Conservation (phyloP, 2,797 vertebrate species). For the Pipistrellus nathusii region DNA sequence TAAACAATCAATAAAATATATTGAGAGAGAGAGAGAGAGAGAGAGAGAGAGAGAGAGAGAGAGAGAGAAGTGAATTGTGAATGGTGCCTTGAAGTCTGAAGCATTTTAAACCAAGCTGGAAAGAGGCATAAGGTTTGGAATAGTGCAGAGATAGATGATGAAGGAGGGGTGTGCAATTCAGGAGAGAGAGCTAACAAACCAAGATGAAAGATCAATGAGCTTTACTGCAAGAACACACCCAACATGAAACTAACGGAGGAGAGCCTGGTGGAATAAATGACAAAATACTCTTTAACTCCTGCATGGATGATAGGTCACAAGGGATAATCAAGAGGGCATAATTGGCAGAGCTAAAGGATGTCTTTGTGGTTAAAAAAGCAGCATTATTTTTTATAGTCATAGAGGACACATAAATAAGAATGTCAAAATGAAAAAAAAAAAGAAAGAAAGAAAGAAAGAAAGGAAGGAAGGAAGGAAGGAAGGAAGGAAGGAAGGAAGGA, state of each 20-base stretch:
- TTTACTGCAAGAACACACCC: conserved; percentile 11
- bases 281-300: conserved; percentile 66
- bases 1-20: no score
- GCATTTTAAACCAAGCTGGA: conserved; percentile 30
- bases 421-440: neutral
- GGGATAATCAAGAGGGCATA: conserved; percentile 51
- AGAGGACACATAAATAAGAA: neutral
- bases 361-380: conserved; percentile 26
- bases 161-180: neutral
- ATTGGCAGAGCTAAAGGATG: conserved; percentile 40
- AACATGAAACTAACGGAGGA: conserved; percentile 70
- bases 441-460: no score
- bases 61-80: neutral
- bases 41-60: no score
- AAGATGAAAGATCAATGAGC: conserved; percentile 52
- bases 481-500: no score
- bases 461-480: no score
- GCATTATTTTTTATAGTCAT: neutral
- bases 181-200: conserved; percentile 54
- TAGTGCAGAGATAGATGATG: neutral
- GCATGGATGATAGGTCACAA: conserved; percentile 31
- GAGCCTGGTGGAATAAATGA: conserved; percentile 52
- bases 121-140: neutral
- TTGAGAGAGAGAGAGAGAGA: no score
- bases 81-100: neutral